Conservation (phyloP, 2,113 vertebrate genomes). For the Siniperca chuatsi region DNA sequence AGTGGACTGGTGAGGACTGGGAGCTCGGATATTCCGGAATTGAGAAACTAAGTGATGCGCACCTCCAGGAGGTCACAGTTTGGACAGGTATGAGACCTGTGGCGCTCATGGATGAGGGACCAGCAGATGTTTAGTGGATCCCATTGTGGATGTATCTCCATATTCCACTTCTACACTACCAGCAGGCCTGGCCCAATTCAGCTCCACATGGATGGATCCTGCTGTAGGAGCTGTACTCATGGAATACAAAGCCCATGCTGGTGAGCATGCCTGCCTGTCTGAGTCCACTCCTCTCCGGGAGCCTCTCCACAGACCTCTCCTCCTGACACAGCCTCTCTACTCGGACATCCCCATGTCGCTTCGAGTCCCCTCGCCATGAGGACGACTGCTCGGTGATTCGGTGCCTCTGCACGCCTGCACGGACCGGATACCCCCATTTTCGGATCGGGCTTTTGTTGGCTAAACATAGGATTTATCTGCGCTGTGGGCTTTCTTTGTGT, state of each 20-base stretch:
- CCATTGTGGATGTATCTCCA: constrained; percentile 25
- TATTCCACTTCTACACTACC: constrained; percentile 1
- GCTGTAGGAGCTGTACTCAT: constrained; percentile 54
- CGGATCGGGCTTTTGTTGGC: constrained; percentile 36
- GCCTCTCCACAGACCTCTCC: constrained; percentile 40
- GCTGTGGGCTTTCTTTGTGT: constrained; percentile 72
- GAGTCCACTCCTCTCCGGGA: constrained; percentile 56
- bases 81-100: constrained; percentile 83
- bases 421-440: constrained; percentile 29
- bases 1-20: constrained; percentile 30
- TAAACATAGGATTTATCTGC: constrained; percentile 56
- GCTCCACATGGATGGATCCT: constrained; percentile 69
- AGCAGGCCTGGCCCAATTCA: constrained; percentile 52
- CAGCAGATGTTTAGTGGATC: constrained; percentile 47
- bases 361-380: constrained; percentile 62
- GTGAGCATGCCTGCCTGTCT: constrained; percentile 53
- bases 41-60: constrained; percentile 54
- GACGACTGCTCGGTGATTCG: constrained; percentile 60
- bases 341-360: constrained; percentile 57
- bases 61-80: constrained; percentile 58
- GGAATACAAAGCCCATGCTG: constrained; percentile 67
- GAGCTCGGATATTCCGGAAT: not conserved
- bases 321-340: constrained; percentile 57
- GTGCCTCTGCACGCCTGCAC: constrained; percentile 44
- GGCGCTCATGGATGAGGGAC: constrained; percentile 59